Conservation (phyloP, 2,113 vertebrate genomes). For the Osmerus mordax region DNA sequence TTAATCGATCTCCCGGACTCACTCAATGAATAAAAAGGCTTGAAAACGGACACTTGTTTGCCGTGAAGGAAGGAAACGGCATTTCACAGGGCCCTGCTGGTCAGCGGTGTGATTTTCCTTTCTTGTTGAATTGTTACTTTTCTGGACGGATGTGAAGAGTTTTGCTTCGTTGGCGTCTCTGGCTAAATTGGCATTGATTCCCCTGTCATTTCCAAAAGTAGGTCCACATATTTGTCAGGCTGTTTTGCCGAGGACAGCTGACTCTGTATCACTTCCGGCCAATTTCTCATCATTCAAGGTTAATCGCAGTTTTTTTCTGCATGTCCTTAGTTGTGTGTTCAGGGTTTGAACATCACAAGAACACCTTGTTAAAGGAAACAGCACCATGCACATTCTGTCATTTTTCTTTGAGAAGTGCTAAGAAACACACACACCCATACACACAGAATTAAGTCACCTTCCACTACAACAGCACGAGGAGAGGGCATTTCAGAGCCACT, state of each 20-base stretch:
- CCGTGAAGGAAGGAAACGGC: not conserved
- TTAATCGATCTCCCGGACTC: slow-evolving; percentile 65
- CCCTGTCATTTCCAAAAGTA: not conserved
- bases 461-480: not conserved
- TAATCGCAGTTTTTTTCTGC: too few species aligned
- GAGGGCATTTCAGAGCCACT: not conserved
- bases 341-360: too few species aligned
- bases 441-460: not conserved
- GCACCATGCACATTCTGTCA: too few species aligned
- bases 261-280: too few species aligned
- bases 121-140: too few species aligned
- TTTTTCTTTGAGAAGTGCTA: too few species aligned
- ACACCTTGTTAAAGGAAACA: too few species aligned
- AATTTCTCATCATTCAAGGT: too few species aligned
- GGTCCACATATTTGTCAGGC: not conserved
- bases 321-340: too few species aligned
- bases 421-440: not conserved
- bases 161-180: too few species aligned
- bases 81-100: not conserved
- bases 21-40: slow-evolving; percentile 26
- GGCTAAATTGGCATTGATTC: not conserved
- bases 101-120: too few species aligned
- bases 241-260: not conserved
- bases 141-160: too few species aligned
- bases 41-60: slow-evolving; percentile 23